Base-by-base conservation (phyloP, 2,113 vertebrate species). In the Megalops atlanticus region DNA sequence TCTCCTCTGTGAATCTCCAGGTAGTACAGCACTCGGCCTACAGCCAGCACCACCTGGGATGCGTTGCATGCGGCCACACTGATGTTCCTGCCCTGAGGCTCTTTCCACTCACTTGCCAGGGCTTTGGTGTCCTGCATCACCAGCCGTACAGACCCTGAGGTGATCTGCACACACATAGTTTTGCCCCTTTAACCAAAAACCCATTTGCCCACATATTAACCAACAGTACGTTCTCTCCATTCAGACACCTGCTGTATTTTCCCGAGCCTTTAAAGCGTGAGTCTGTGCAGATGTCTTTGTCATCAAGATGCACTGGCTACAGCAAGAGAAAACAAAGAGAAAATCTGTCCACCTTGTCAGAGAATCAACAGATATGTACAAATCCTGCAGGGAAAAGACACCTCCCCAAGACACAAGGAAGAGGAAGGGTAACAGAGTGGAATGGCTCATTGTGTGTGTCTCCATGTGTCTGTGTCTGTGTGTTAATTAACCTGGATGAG, bases 41-140 rank as follows among this genome's bases (percentile, higher is more conserved):
- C 98, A 0, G 98, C 98, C 1, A 99, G 96, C 49, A 99, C 97
- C 43, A 99, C 97, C 90, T 99, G 98, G 81, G 95, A 96, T 86
- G 95, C 96, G 90, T 98, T 99, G 80, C 98, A 99, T 52, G 98
- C 98, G 0, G 98, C 98, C 77, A 99, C 97, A 0, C 98, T 99
- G 92, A 99, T 97, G 92, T 99, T 99, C 87, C 96, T 95, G 45
- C 97, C 96, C 14, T 98, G 96, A 3, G 98, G 97, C 85, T 99
- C 98, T 84, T 98, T 98, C 98, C 98, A 99, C 71, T 99, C 98
- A 0, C 97, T 98, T 82, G 96, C 97, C 58, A 99, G 89, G 0
- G 96, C 94, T 88, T 99, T 99, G 84, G 95, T 97, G 27, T 98
- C 97, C 87, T 99, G 98, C 18, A 95, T 96, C 45, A 99, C 98